Percentiles rank a stretch among this genome's conserved stretches.
Evolutionary conservation across 2,888 invertebrate genomes (phyloP).

Genomic region (Hyalella azteca): DNA sequence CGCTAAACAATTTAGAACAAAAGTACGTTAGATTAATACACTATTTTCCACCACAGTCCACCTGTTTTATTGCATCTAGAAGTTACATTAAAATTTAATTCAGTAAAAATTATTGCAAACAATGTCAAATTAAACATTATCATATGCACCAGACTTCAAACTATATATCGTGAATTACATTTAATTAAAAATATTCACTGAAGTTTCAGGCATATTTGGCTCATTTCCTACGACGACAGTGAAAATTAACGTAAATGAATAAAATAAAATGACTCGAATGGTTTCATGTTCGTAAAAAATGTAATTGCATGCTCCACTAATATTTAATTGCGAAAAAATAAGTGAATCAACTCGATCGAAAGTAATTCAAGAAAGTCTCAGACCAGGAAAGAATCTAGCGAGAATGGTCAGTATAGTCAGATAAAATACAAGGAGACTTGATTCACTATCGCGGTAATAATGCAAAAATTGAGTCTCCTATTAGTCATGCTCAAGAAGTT

Average conservation of each 20-base stretch:
- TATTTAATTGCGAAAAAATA: not conserved
- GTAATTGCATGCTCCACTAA: not conserved
- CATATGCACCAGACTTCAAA: too few relatives aligned
- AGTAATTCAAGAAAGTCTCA: not conserved
- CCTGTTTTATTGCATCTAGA: too few relatives aligned
- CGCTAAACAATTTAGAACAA: not conserved
- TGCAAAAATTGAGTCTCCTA: too few relatives aligned
- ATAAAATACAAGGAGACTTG: slow-evolving; percentile 24
- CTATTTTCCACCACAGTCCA: too few relatives aligned
- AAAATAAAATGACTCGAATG: not conserved
- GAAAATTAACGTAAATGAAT: not conserved
- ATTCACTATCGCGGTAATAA: too few relatives aligned
- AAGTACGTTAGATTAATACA: not conserved
- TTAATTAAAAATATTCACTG: too few relatives aligned
- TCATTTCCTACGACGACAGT: not conserved
- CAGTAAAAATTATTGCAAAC: not conserved
- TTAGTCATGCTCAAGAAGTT: slow-evolving; percentile 3
- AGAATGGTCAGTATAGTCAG: not conserved
- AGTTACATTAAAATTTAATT: not conserved
- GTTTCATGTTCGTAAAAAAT: not conserved
- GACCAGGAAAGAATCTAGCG: slow-evolving; percentile 3
- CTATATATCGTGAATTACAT: too few relatives aligned
- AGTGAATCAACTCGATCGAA: not conserved
- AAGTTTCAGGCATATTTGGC: not conserved
- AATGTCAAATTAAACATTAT: too few relatives aligned